These are phyloP conservation scores for Argynnis bischoffii DNA, from an alignment of 2,888 invertebrate genomes.

Conservation along the genomic window DNA sequence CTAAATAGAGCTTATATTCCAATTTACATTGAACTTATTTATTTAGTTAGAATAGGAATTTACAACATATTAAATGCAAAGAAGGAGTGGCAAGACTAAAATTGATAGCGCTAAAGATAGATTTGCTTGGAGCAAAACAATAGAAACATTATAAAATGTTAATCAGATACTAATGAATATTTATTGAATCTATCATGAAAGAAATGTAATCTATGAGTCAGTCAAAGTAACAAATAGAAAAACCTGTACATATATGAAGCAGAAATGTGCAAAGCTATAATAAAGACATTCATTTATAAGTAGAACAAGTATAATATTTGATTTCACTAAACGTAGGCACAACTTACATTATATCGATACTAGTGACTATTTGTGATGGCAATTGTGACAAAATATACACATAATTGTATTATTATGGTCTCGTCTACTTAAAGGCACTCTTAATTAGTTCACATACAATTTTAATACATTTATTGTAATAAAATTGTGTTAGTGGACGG, in stretches of 20 bases:
- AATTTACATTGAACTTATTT: slow-evolving; percentile 21
- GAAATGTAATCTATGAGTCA: not conserved
- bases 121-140: not conserved
- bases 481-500: slow-evolving; percentile 55
- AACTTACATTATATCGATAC: slow-evolving; percentile 62
- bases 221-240: not conserved
- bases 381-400: slow-evolving; percentile 46
- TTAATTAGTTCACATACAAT: slow-evolving; percentile 21
- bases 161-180: too few relatives aligned
- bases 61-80: slow-evolving; percentile 62
- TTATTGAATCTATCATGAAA: not conserved
- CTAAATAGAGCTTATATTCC: slow-evolving; percentile 26
- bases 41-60: slow-evolving; percentile 25
- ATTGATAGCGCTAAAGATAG: not conserved
- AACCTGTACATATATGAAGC: slow-evolving; percentile 1
- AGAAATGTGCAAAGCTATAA: slow-evolving; percentile 22
- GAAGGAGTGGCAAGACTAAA: slow-evolving; percentile 65
- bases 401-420: slow-evolving; percentile 17
- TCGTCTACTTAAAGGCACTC: slow-evolving; percentile 25
- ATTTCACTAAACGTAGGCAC: slow-evolving; percentile 29
- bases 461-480: slow-evolving; percentile 6
- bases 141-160: not conserved
- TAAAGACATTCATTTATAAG: slow-evolving; percentile 21
- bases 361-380: slow-evolving; percentile 75
- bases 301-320: slow-evolving; percentile 20